A percentile compares a stretch with the other conserved stretches of the same genome.
These are phyloP conservation scores for Colletes collaris DNA, from an alignment of 2,888 invertebrate genomes.

Conservation along the genomic window DNA sequence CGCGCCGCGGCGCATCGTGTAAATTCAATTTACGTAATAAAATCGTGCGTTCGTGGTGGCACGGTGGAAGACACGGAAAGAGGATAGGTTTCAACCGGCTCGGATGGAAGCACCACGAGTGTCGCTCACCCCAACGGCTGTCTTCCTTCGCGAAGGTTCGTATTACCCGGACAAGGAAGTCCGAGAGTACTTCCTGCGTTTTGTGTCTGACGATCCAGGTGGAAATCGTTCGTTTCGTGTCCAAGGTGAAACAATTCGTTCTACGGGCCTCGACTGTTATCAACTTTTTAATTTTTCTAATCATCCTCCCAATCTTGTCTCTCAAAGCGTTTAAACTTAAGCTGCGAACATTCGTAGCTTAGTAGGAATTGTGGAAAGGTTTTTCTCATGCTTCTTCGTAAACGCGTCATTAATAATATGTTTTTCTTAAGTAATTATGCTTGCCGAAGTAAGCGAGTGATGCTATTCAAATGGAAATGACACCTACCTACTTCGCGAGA, in stretches of 20 bases:
- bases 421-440: conserved; percentile 32
- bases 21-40: conserved; percentile 73
- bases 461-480: conserved; percentile 20
- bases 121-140: conserved; percentile 40
- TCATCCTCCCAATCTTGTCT: too few species aligned
- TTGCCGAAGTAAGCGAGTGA: conserved; percentile 13
- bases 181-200: conserved; percentile 75
- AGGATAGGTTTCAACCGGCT: conserved; percentile 43
- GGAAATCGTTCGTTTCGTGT: conserved; percentile 58
- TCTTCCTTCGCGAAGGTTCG: conserved; percentile 50
- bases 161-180: conserved; percentile 70
- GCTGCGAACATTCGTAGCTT: neutral
- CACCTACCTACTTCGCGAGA: conserved; percentile 39
- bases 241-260: neutral
- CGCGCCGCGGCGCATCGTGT: conserved; percentile 29
- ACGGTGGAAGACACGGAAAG: conserved; percentile 33
- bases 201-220: conserved; percentile 71
- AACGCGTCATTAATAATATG: conserved; percentile 13
- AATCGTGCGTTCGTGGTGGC: conserved; percentile 57
- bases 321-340: too few species aligned
- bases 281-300: too few species aligned
- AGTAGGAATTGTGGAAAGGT: neutral
- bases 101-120: conserved; percentile 55
- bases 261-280: neutral
- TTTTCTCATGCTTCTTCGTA: neutral